These are phyloP conservation scores for Arrhamphus sclerolepis DNA, from an alignment of 2,797 vertebrate species.

Conservation along the genomic window DNA sequence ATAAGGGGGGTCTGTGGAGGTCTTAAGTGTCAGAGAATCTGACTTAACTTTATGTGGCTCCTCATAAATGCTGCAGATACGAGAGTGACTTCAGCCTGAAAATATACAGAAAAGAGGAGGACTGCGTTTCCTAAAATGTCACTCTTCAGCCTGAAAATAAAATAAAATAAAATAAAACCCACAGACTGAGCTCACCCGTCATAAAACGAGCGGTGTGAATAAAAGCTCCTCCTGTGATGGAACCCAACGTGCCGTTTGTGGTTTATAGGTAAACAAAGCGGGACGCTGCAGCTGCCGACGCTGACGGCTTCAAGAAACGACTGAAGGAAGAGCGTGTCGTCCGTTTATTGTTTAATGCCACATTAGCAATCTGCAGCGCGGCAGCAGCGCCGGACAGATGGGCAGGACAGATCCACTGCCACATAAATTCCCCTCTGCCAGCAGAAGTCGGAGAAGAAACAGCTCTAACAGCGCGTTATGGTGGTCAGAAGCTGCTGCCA, in stretches of 20 bases:
- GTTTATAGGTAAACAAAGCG: slow-evolving; percentile 36
- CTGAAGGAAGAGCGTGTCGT: slow-evolving; percentile 64
- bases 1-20: neutral
- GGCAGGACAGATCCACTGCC: slow-evolving; percentile 79
- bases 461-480: slow-evolving; percentile 74
- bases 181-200: slow-evolving; percentile 1
- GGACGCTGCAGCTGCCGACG: slow-evolving; percentile 59
- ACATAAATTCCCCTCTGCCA: slow-evolving; percentile 80
- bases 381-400: slow-evolving; percentile 79
- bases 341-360: slow-evolving; percentile 79
- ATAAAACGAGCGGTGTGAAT: slow-evolving; percentile 17
- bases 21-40: neutral
- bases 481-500: slow-evolving; percentile 66
- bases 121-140: slow-evolving; percentile 7
- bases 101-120: neutral
- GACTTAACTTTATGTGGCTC: neutral
- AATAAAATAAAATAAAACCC: slow-evolving; percentile 4
- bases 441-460: slow-evolving; percentile 68
- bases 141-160: slow-evolving; percentile 1
- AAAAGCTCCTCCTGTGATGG: slow-evolving; percentile 1
- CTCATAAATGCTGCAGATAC: neutral
- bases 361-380: slow-evolving; percentile 82
- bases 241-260: slow-evolving; percentile 22
- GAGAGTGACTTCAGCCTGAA: neutral
- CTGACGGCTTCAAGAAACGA: slow-evolving; percentile 61